Percentiles rank a stretch among this genome's conserved stretches.
These are phyloP conservation scores for Henricia sp. DNA, from an alignment of 53 echinoderm and acorn worm species.

Conservation along the genomic window DNA sequence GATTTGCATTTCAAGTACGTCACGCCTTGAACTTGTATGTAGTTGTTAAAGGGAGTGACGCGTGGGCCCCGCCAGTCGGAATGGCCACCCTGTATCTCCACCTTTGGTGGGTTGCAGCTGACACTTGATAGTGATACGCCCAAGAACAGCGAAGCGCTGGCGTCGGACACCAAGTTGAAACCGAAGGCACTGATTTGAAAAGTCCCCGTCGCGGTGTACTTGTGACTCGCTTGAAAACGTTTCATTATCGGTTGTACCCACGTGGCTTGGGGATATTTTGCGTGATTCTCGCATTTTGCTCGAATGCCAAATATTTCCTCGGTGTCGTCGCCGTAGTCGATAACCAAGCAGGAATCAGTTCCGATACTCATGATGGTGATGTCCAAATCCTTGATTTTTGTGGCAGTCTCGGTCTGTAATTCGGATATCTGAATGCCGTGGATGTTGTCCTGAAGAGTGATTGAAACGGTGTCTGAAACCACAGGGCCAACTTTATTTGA, in stretches of 20 bases:
- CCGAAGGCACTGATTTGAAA: conserved; percentile 55
- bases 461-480: background rate
- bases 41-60: conserved; percentile 31
- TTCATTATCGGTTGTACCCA: conserved; percentile 14
- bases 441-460: conserved; percentile 54
- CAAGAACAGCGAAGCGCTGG: conserved; percentile 38
- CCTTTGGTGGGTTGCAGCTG: conserved; percentile 66
- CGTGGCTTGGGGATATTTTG: conserved; percentile 20
- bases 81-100: conserved; percentile 71
- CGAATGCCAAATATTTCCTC: conserved; percentile 39
- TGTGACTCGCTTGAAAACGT: conserved; percentile 39
- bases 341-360: conserved; percentile 64
- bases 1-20: conserved; percentile 58
- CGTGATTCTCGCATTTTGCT: conserved; percentile 50
- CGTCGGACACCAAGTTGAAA: conserved; percentile 74
- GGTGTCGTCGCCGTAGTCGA: conserved; percentile 73
- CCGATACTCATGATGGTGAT: conserved; percentile 66
- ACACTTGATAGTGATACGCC: conserved; percentile 63
- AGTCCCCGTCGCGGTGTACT: conserved; percentile 52
- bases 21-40: conserved; percentile 50
- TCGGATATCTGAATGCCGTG: conserved; percentile 16
- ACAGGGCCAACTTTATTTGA: background rate
- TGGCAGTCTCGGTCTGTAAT: background rate
- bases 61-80: conserved; percentile 65
- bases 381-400: conserved; percentile 13